phyloP scores from a whole-genome alignment of 2,113 vertebrate species.

The Limnothrissa miodon region DNA sequence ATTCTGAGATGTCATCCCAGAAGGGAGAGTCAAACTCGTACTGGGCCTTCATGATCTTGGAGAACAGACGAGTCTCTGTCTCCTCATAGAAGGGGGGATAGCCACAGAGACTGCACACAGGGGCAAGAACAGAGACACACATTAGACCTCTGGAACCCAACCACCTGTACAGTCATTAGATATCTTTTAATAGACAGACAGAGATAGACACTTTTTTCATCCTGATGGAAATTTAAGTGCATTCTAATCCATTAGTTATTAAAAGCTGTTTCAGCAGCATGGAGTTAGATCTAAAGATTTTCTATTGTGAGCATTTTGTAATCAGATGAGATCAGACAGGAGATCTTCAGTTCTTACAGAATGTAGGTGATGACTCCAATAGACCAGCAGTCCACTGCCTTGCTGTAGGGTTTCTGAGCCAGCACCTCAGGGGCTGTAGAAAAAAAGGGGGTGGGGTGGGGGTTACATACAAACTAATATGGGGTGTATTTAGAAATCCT shows the following conservation, averaged over 20 bases:
- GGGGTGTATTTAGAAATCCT: not conserved
- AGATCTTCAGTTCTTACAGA: slow-evolving; percentile 76
- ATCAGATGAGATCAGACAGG: not conserved
- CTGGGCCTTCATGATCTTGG: slow-evolving; percentile 93
- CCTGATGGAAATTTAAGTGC: too few relatives aligned
- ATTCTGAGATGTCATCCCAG: slow-evolving; percentile 96
- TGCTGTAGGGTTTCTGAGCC: slow-evolving; percentile 96
- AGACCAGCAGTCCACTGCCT: slow-evolving; percentile 98
- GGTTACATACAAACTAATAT: not conserved
- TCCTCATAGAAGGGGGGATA: slow-evolving; percentile 98
- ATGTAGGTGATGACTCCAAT: slow-evolving; percentile 98
- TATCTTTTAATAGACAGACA: not conserved
- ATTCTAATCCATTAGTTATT: not conserved
- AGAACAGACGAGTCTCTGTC: slow-evolving; percentile 89
- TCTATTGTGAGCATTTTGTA: not conserved
- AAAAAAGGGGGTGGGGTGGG: not conserved
- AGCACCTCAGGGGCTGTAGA: slow-evolving; percentile 89
- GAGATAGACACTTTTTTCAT: too few relatives aligned
- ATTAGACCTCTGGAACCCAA: not conserved
- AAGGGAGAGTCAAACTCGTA: slow-evolving; percentile 97
- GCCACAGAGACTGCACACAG: slow-evolving; percentile 81
- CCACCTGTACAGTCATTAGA: not conserved
- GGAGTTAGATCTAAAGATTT: not conserved
- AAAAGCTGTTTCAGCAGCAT: not conserved
- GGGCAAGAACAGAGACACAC: not conserved